Evolutionary conservation across 2,113 vertebrate genomes (phyloP).

Genomic region (Cyphomyrus discorhynchus): DNA sequence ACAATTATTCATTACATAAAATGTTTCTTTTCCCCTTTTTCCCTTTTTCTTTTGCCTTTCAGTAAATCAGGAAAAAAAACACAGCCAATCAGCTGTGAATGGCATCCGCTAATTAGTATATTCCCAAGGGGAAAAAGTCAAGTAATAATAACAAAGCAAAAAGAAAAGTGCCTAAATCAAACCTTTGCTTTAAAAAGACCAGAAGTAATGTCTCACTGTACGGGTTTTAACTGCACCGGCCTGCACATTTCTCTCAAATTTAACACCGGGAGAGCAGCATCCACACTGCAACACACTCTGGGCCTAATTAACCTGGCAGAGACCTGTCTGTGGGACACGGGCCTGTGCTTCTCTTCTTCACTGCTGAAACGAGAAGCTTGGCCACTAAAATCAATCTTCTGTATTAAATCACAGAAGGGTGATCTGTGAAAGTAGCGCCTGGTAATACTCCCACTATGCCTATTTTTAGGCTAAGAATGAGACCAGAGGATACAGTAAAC

Average conservation of each 20-base stretch:
- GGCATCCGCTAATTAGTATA: slow-evolving; percentile 99
- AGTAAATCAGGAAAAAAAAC: slow-evolving; percentile 72
- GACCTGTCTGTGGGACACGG: slow-evolving; percentile 56
- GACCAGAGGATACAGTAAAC: neutral
- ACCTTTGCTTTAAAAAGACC: slow-evolving; percentile 40
- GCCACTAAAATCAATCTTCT: slow-evolving; percentile 46
- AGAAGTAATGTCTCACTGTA: slow-evolving; percentile 22
- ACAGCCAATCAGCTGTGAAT: slow-evolving; percentile 98
- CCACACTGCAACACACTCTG: slow-evolving; percentile 32
- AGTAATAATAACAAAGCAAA: slow-evolving; percentile 75
- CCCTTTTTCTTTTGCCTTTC: slow-evolving; percentile 46
- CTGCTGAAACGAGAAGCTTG: slow-evolving; percentile 57
- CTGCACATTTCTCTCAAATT: neutral
- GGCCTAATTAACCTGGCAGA: slow-evolving; percentile 57
- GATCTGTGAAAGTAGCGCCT: slow-evolving; percentile 29
- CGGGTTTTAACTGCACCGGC: neutral
- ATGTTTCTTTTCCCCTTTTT: neutral
- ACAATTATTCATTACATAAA: neutral
- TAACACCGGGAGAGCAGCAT: neutral
- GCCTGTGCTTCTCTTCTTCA: slow-evolving; percentile 42
- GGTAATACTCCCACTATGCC: slow-evolving; percentile 23
- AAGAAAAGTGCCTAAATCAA: slow-evolving; percentile 53
- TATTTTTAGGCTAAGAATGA: slow-evolving; percentile 32
- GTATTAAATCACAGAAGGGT: slow-evolving; percentile 52
- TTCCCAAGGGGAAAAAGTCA: slow-evolving; percentile 83